Percentiles rank a stretch among this genome's conserved stretches.
Conservation (phyloP, 2,113 vertebrate genomes). For the Pollimyrus isidori region DNA sequence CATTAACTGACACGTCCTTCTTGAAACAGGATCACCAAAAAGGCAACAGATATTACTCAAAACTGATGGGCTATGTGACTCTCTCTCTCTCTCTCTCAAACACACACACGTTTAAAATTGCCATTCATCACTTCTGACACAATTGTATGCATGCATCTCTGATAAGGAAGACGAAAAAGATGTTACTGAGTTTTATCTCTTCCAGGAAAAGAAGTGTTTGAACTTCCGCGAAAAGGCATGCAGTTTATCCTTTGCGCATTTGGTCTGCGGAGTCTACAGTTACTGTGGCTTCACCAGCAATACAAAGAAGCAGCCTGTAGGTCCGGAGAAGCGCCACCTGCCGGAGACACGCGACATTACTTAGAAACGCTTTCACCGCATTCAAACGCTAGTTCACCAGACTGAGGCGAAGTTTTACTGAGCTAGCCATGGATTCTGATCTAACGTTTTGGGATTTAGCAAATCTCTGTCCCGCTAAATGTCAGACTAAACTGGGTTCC, state of each 20-base stretch:
- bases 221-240: constrained; percentile 63
- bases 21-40: neutral
- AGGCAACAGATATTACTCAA: neutral
- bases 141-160: constrained; percentile 45
- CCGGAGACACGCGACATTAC: neutral
- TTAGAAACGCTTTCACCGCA: too few species aligned
- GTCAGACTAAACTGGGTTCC: neutral
- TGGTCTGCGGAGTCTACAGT: neutral
- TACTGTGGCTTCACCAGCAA: neutral
- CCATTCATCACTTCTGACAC: constrained; percentile 34
- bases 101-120: neutral
- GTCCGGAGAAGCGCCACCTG: neutral
- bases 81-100: too few species aligned
- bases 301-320: neutral
- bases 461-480: neutral
- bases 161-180: constrained; percentile 70
- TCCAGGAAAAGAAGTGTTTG: constrained; percentile 69
- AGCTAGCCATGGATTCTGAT: neutral
- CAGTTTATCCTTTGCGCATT: constrained; percentile 22
- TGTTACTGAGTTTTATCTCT: constrained; percentile 61
- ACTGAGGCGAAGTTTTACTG: neutral
- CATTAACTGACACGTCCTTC: neutral
- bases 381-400: neutral
- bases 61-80: neutral
- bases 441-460: neutral